Base-by-base conservation (phyloP, 2,888 invertebrate species). In the Neocrepidodera transversa region DNA sequence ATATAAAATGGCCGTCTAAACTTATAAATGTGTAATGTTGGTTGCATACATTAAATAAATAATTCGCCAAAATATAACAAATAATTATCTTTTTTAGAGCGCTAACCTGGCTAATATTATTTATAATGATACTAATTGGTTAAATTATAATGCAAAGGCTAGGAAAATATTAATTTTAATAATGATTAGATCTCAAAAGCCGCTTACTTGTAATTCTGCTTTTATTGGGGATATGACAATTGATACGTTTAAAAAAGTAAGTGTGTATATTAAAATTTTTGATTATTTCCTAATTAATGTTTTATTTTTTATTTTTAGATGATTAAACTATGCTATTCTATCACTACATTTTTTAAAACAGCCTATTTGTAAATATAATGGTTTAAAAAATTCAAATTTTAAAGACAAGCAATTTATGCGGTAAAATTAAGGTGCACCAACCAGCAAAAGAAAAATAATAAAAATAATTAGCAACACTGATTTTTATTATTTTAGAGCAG, bases 221-320 rank as follows among this genome's bases (percentile, higher is more conserved):
- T 42, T 43, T 36, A 43, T 57, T 16, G 57, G 57, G 18, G 57
- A 57, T 26, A 57, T 57, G 51, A 57, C 57, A 20, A 51, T 57
- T 11, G 57, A 57, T 11, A 57, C 50, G 16, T 57, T 57, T 26
- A 57, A 50, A 35, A 18, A 17, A 6, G 57, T 57, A 42, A 50
- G 57, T 57, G n/a, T n/a, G n/a, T n/a, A 53, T 28, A 17, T 23
- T 23, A 23, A 6, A 48, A 48, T 48, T n/a, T n/a, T n/a, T 8
- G n/a, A n/a, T n/a, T 36, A 11, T 36, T 13, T n/a, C 7, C 14
- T 13, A 13, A 36, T 13, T 7, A 6, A 13, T 36, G 8, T 16
- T 6, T 5, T 23, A 5, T 23, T 23, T 23, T 23, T 23, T 23
- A 23, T 18, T 45, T 53, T 16, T 26, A 53, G 53, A 53, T 53